phyloP scores from a whole-genome alignment of 2,113 vertebrate genomes.

The Dicaeum eximium region DNA sequence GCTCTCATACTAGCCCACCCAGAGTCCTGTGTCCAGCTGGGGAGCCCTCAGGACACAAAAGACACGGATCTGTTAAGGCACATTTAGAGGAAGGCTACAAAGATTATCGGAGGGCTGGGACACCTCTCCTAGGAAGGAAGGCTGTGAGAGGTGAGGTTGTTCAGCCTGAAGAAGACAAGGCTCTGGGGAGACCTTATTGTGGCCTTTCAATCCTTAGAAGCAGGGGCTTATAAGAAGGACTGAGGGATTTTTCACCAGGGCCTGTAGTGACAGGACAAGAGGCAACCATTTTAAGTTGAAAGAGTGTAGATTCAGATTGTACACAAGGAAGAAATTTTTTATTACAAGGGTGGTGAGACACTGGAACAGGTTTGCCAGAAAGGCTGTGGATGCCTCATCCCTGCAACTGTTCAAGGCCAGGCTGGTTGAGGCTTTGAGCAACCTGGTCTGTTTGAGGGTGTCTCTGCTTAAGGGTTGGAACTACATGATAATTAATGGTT shows the following conservation, averaged over 20 bases:
- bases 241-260: not conserved
- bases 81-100: not conserved
- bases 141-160: not conserved
- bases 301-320: not conserved
- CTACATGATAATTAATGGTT: not conserved
- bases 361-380: not conserved
- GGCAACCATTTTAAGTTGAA: not conserved
- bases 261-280: not conserved
- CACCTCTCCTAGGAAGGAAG: not conserved
- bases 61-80: not conserved
- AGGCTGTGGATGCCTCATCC: not conserved
- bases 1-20: not conserved
- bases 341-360: accelerated
- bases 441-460: not conserved
- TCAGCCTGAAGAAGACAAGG: not conserved
- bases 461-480: not conserved
- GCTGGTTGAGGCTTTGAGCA: not conserved
- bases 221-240: not conserved
- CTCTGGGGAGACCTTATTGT: not conserved
- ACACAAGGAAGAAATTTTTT: not conserved
- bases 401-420: not conserved
- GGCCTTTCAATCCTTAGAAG: not conserved
- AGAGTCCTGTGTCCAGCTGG: not conserved
- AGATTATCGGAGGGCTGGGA: not conserved
- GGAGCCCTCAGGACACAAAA: not conserved